Percentiles rank a stretch among this genome's conserved stretches.
phyloP scores from a whole-genome alignment of 1,140 invertebrate species.

The Bombus affinis region DNA sequence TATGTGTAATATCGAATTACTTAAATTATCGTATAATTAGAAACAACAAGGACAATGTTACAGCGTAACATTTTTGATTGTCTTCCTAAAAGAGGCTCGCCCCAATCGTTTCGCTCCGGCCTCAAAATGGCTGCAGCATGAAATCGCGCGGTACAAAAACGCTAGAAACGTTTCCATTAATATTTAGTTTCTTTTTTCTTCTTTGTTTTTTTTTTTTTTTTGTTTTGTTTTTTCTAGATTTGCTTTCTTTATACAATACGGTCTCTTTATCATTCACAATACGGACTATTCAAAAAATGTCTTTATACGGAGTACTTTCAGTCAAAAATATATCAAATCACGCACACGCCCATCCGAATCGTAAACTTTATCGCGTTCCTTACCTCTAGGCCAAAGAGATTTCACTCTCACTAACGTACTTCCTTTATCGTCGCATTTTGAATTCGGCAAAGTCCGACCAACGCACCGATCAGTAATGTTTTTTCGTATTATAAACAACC shows the following conservation, averaged over 20 bases:
- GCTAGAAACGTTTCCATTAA: slow-evolving; percentile 31
- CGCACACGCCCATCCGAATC: slow-evolving; percentile 40
- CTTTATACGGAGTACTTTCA: slow-evolving; percentile 71
- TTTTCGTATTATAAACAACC: slow-evolving; percentile 35
- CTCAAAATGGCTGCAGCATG: slow-evolving; percentile 13
- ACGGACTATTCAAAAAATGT: slow-evolving; percentile 54
- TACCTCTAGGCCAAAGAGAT: slow-evolving; percentile 76
- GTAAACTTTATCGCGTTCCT: slow-evolving; percentile 32
- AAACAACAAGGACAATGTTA: slow-evolving; percentile 83
- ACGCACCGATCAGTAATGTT: slow-evolving; percentile 33
- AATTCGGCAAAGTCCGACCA: slow-evolving; percentile 53
- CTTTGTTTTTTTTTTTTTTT: background rate
- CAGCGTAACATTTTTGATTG: slow-evolving; percentile 82
- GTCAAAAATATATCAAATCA: slow-evolving; percentile 73
- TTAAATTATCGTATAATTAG: slow-evolving; percentile 75
- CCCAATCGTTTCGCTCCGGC: slow-evolving; percentile 43
- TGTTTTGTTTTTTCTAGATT: slow-evolving; percentile 2
- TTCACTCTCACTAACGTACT: slow-evolving; percentile 42
- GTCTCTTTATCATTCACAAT: slow-evolving; percentile 24
- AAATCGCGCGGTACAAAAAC: slow-evolving; percentile 46
- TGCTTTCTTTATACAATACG: slow-evolving; percentile 25
- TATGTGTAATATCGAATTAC: slow-evolving; percentile 49
- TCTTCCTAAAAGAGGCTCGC: slow-evolving; percentile 79
- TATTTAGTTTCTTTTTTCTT: slow-evolving; percentile 10
- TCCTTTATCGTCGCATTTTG: slow-evolving; percentile 27